Evolutionary conservation across 2,888 invertebrate species (phyloP), one percentile per base, ranked within the genome.

Genomic region (Geophilus truncorum): DNA sequence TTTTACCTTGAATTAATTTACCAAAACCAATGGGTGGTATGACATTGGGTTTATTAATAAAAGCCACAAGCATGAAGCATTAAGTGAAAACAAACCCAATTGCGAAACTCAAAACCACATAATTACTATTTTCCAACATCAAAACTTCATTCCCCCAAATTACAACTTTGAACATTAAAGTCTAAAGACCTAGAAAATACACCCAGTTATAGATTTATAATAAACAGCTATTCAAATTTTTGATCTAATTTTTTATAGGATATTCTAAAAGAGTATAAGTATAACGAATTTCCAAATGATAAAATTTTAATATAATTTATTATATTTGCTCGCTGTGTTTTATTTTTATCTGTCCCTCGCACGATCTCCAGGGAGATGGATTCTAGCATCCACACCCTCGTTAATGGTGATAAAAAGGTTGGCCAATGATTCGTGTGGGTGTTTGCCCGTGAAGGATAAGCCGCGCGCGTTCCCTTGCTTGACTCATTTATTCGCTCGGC

Each of bases 381-480:
- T 23, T 5, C 9, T 7, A 9, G 28, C 25, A 62, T 62, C 62
- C 62, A 62, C 62, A 62, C 62, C 62, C 62, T 62, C 10, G 62
- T 62, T 62, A 62, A 62, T 62, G 62, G 10, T 62, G 62, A 28
- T 62, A 62, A 62, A 45, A 62, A 62, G 62, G 62, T 62, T 62
- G 28, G 62, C 62, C 62, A 62, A 62, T 62, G 62, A 62, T 25
- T 62, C 25, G 62, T 25, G 62, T 62, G 62, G 62, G 62, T 62
- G 62, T 23, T 62, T 62, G 62, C 62, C 25, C 28, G 25, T 23
- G 62, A 45, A 45, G 45, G 62, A 62, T 25, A 62, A 23, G 62
- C 23, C 62, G 62, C 62, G 62, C 62, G 25, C 25, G 62, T 62
- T 62, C n/a, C n/a, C n/a, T n/a, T n/a, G 62, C 9, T 25, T 62